Conservation (phyloP, 1,140 invertebrate species). For the Temnothorax nylanderi region DNA sequence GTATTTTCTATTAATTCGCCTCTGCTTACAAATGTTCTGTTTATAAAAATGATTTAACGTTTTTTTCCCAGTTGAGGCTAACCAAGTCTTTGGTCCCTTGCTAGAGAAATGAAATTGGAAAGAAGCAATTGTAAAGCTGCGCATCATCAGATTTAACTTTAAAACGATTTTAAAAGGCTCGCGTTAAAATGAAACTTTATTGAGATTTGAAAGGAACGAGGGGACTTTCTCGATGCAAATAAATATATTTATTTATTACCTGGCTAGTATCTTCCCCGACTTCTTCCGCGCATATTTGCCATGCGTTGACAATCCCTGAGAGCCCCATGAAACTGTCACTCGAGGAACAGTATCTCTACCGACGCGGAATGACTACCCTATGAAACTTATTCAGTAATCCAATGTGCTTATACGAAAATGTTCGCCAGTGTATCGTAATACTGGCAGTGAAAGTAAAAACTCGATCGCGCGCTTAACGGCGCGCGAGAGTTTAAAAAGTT, state of each 20-base stretch:
- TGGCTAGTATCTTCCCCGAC: conserved; percentile 91
- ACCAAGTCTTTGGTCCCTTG: too few species aligned
- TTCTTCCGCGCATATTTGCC: conserved; percentile 90
- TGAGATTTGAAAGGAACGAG: neutral
- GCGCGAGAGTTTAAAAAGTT: conserved; percentile 57
- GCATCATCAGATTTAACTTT: too few species aligned
- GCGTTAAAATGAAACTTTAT: neutral
- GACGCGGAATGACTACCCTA: conserved; percentile 41
- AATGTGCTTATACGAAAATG: neutral
- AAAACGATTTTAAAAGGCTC: too few species aligned
- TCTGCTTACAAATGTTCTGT: too few species aligned
- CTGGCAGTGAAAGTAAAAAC: conserved; percentile 70
- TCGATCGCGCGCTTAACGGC: neutral
- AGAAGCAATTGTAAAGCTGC: too few species aligned
- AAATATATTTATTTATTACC: conserved; percentile 80
- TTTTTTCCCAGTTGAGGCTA: too few species aligned
- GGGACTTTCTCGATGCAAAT: neutral
- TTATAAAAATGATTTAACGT: too few species aligned
- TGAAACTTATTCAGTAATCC: neutral
- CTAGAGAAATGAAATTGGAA: too few species aligned
- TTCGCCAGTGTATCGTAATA: conserved; percentile 47
- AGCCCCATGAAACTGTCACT: too few species aligned
- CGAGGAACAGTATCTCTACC: neutral
- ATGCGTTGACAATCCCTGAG: conserved; percentile 83
- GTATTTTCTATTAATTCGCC: too few species aligned